Conservation (phyloP, 2,888 invertebrate genomes). For the Lepetodrilus schrolli region DNA sequence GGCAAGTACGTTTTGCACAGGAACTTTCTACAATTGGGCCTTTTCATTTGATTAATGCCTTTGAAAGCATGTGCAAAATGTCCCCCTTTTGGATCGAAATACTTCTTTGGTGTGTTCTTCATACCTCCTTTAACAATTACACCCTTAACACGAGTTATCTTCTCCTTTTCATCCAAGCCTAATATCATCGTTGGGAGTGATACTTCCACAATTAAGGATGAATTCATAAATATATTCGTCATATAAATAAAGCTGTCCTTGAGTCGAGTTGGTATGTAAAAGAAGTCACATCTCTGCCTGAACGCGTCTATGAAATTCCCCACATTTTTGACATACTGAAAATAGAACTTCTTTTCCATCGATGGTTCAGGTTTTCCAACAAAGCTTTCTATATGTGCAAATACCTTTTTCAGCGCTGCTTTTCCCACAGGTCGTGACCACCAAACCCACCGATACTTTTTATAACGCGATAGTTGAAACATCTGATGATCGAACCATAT, state of each 20-base stretch:
- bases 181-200: neutral
- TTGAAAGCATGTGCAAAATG: neutral
- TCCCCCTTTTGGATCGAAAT: neutral
- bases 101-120: neutral
- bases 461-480: neutral
- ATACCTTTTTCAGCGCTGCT: neutral
- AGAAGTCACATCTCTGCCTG: neutral
- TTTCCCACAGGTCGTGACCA: neutral
- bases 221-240: neutral
- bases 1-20: neutral
- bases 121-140: neutral
- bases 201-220: neutral
- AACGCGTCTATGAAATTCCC: neutral
- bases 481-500: neutral
- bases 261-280: neutral
- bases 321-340: neutral
- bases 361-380: neutral
- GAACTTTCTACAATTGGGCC: neutral
- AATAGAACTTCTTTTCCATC: neutral
- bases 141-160: neutral
- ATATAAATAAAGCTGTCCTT: neutral
- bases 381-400: neutral
- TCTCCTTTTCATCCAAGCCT: neutral
- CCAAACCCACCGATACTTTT: neutral
- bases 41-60: neutral